A percentile compares a stretch with the other conserved stretches of the same genome.
phyloP scores from a whole-genome alignment of 2,797 vertebrate species.

The Melanotaenia trifasciata region DNA sequence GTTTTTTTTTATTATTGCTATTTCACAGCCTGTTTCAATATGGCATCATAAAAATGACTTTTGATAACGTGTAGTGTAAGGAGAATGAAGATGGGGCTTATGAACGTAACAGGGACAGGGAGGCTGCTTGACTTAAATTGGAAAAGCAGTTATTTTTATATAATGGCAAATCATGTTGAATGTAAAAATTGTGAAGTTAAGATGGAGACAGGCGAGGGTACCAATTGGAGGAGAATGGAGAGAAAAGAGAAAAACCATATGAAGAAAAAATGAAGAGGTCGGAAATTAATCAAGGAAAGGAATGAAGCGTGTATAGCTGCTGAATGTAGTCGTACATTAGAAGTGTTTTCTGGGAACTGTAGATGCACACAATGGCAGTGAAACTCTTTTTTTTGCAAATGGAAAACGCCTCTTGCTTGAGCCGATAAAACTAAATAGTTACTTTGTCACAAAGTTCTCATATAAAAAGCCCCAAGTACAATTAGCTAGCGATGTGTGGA shows the following conservation, averaged over 20 bases:
- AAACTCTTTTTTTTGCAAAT: constrained; percentile 27
- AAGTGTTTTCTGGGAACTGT: constrained; percentile 4
- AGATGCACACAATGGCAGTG: constrained; percentile 35
- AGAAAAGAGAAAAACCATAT: constrained; percentile 25
- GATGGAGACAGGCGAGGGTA: background rate
- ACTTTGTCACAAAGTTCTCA: constrained; percentile 42
- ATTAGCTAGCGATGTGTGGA: constrained; percentile 44
- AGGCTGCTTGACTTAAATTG: constrained; percentile 37
- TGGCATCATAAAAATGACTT: constrained; percentile 40
- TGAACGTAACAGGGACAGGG: constrained; percentile 8
- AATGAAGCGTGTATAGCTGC: constrained; percentile 16
- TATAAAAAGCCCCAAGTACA: constrained; percentile 56
- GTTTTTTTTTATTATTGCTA: constrained; percentile 23
- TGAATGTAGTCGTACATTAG: constrained; percentile 21
- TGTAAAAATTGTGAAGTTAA: constrained; percentile 28
- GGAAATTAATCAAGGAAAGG: constrained; percentile 32
- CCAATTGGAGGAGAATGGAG: constrained; percentile 25
- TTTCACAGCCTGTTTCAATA: constrained; percentile 33
- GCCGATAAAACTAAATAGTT: constrained; percentile 31
- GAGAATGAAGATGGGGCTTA: constrained; percentile 1
- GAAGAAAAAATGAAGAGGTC: constrained; percentile 7
- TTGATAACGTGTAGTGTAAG: constrained; percentile 30
- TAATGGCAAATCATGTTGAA: constrained; percentile 44
- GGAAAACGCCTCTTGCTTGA: constrained; percentile 23
- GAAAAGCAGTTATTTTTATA: constrained; percentile 54